Base-by-base conservation (phyloP, 2,797 vertebrate species). In the Arrhamphus sclerolepis region DNA sequence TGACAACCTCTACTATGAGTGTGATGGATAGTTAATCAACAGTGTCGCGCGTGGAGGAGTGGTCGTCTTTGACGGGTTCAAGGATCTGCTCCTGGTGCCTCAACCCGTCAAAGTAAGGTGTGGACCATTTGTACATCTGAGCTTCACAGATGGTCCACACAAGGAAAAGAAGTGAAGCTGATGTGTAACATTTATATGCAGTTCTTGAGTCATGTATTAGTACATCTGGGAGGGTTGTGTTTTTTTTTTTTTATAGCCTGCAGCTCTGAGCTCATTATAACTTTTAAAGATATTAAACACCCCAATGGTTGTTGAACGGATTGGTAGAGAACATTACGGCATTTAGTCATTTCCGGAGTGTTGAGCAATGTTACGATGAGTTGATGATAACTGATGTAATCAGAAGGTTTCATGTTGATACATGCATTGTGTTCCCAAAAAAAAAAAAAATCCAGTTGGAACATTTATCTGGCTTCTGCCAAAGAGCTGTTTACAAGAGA, bases 341-440 rank as follows among this genome's bases (percentile, higher is more conserved):
- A 70, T 61, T 29, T 42, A 59, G 58, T 84, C 70, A 72, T 81
- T 78, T 83, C 72, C 57, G 6, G n/a, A 50, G 50, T 22, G 49
- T 88, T 86, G 71, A 72, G 88, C 76, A 85, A 89, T 82, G 59
- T 57, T 48, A 19, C 63, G 73, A 74, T 50, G 62, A 46, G 53
- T 75, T 41, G 1, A 71, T 56, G 63, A 61, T 70, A 53, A 53
- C 43, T 43, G 41, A 62, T 56, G 38, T 49, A 66, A 64, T 78
- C 63, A 53, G 64, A 41, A 43, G 39, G 61, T 60, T 58, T 69
- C 84, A 56, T 83, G 85, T 84, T 70, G 82, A 62, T 69, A 62
- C 78, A 68, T 42, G 76, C 47, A 11, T n/a, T 19, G 10, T 17
- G 26, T 26, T 58, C 31, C 31, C 6, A 26, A 26, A 34, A 34